A percentile compares a stretch with the other conserved stretches of the same genome.
Conservation (phyloP, 2,888 invertebrate species). For the Crematogaster levior region DNA sequence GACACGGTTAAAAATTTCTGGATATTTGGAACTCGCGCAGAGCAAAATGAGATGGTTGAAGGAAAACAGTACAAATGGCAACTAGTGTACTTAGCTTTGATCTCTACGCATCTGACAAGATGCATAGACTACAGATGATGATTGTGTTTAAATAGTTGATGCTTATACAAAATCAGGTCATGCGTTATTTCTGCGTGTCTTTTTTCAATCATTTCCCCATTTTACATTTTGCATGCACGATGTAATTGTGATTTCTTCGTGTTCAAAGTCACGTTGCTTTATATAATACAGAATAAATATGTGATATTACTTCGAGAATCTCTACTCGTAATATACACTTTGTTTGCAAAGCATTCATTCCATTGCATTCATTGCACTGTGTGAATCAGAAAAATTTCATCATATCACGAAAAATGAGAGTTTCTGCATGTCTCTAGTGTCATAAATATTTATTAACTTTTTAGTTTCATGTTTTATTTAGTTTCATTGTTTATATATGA, state of each 20-base stretch:
- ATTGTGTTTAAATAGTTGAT: slow-evolving; percentile 4
- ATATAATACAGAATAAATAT: not conserved
- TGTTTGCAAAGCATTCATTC: not conserved
- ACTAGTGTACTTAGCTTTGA: no score
- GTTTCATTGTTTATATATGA: not conserved
- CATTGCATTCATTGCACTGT: not conserved
- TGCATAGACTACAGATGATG: no score
- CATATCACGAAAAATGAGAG: not conserved
- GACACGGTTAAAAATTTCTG: no score
- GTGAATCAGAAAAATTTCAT: slow-evolving; percentile 2
- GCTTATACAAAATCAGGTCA: not conserved
- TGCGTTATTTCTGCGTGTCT: not conserved
- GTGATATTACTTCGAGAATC: not conserved
- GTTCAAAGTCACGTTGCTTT: not conserved
- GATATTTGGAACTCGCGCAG: no score
- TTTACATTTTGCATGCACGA: not conserved
- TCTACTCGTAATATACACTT: not conserved
- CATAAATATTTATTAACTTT: slow-evolving; percentile 42
- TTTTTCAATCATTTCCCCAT: not conserved
- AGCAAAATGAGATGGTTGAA: no score
- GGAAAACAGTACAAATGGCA: no score
- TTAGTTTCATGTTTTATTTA: not conserved
- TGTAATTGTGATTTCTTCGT: not conserved
- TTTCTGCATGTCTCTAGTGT: not conserved
- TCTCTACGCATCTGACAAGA: no score